A percentile compares a stretch with the other conserved stretches of the same genome.
Evolutionary conservation across 2,797 vertebrate genomes (phyloP).

Genomic region (Sarcophilus harrisii): DNA sequence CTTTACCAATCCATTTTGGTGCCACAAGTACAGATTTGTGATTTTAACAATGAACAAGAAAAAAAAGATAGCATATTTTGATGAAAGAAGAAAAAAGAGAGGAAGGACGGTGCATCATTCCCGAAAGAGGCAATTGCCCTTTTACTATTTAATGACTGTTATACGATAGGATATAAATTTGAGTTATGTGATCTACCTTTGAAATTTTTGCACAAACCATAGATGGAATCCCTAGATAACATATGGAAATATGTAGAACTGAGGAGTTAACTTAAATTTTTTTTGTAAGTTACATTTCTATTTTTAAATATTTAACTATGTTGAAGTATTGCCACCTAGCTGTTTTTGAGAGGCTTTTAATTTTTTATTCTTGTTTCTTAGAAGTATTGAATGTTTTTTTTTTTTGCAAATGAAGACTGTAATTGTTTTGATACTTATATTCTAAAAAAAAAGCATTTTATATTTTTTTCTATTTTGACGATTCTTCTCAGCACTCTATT

Average conservation of each 20-base stretch:
- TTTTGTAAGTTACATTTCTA: not conserved
- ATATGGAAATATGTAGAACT: not conserved
- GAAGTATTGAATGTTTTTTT: not conserved
- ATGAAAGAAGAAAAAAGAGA: not conserved
- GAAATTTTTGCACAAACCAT: not conserved
- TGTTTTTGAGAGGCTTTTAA: slow-evolving; percentile 44
- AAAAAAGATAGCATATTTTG: not conserved
- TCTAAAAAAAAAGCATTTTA: slow-evolving; percentile 21
- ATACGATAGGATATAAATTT: slow-evolving; percentile 41
- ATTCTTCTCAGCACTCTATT: not conserved
- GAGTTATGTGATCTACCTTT: slow-evolving; percentile 7
- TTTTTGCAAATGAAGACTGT: slow-evolving; percentile 35
- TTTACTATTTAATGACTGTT: not conserved
- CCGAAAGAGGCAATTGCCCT: not conserved
- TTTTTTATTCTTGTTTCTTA: slow-evolving; percentile 5
- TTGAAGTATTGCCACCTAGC: slow-evolving; percentile 19
- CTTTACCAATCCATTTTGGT: slow-evolving; percentile 55
- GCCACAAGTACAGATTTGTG: slow-evolving; percentile 42
- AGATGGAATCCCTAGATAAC: not conserved
- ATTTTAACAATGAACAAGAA: slow-evolving; percentile 66
- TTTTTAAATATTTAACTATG: slow-evolving; percentile 15
- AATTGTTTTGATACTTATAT: not conserved
- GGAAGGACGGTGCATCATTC: not conserved
- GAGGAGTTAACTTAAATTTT: not conserved
- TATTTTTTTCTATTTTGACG: slow-evolving; percentile 37